phyloP scores from a whole-genome alignment of 2,797 vertebrate species.

The Tympanoctomys barrerae region DNA sequence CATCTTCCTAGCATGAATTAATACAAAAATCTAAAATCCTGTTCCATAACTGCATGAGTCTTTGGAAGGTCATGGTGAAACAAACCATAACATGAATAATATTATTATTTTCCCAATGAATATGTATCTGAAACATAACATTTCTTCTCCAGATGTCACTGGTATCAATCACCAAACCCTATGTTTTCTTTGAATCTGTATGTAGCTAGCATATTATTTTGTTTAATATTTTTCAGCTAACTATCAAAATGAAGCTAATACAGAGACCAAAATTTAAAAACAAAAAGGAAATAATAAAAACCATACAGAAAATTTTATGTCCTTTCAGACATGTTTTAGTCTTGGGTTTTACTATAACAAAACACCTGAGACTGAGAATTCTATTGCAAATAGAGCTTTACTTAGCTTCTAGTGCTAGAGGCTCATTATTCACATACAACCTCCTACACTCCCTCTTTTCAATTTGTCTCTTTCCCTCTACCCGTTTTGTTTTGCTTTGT shows the following conservation, averaged over 20 bases:
- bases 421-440: not conserved
- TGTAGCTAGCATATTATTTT: constrained; percentile 3
- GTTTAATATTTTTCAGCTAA: not conserved
- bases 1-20: too few species aligned
- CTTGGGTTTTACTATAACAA: not conserved
- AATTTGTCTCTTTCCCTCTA: not conserved
- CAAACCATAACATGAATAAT: not conserved
- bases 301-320: not conserved
- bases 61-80: too few species aligned
- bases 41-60: too few species aligned
- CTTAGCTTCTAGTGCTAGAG: not conserved
- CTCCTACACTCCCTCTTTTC: not conserved
- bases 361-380: not conserved
- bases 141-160: not conserved
- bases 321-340: not conserved
- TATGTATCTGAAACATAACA: not conserved
- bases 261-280: not conserved
- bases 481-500: too few species aligned
- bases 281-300: not conserved
- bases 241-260: not conserved
- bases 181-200: constrained; percentile 3
- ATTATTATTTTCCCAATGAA: not conserved
- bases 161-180: not conserved
- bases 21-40: too few species aligned
- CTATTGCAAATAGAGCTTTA: not conserved